Evolutionary conservation across 2,797 vertebrate genomes (phyloP), one percentile per base, ranked within the genome.

Genomic region (Acipenser oxyrinchus): DNA sequence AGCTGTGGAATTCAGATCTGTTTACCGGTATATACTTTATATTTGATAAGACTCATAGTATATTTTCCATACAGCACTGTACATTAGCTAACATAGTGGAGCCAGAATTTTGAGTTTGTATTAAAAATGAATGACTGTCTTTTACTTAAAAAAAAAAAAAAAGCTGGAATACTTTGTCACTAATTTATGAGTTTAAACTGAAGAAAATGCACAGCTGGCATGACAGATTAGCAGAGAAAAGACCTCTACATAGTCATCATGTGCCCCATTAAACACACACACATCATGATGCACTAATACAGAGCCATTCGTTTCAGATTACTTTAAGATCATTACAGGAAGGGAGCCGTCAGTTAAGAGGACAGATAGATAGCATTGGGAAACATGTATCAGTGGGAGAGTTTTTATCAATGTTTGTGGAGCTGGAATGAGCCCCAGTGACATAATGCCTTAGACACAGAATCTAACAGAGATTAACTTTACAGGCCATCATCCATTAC

Each of bases 131-230:
- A 70, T 52, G 6, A 51, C n/a, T 6, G 52, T 18, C 37, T 63
- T 62, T 62, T 50, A 10, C 37, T 60, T 12, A 53, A 66, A 11
- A 66, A 61, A 10, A 12, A 62, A 23, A 60, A 67, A 60, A 53
- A 72, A 53, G 52, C 59, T 12, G 60, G n/a, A 6, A 37, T 37
- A 1, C 73, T 48, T 51, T 60, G 58, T 74, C 63, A 77, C 69
- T 65, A 67, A 74, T 74, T 81, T 67, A 74, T 60, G 70, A 77
- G 60, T 52, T 61, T 10, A n/a, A 50, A 15, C 12, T 18, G 18
- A 18, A 18, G 6, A 65, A 49, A 53, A n/a, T 63, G 37, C 8
- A 37, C 4, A 18, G 3, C 15, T 9, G 53, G 58, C 5, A 68
- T 70, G 60, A 73, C 63, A 68, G 63, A 69, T 70, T 48, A 68